phyloP scores from a whole-genome alignment of 2,113 vertebrate species.

The Vimba vimba region DNA sequence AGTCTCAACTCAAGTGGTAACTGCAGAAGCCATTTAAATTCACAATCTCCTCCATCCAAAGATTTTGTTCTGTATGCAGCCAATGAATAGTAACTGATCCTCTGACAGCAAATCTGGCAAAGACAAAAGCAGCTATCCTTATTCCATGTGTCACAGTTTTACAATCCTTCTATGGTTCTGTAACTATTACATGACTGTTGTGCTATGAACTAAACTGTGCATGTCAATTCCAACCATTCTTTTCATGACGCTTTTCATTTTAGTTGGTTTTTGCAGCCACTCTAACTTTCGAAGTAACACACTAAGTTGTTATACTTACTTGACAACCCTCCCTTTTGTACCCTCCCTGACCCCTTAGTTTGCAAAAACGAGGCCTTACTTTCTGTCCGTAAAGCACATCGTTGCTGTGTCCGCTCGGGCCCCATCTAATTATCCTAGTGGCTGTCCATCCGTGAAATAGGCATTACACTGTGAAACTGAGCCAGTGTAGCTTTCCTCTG shows the following conservation, averaged over 20 bases:
- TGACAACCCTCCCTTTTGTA: slow-evolving; percentile 8
- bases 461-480: slow-evolving; percentile 54
- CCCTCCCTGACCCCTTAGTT: background rate
- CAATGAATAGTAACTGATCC: slow-evolving; percentile 42
- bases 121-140: slow-evolving; percentile 6
- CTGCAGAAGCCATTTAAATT: slow-evolving; percentile 32
- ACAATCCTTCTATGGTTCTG: background rate
- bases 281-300: background rate
- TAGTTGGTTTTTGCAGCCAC: background rate
- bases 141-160: slow-evolving; percentile 46
- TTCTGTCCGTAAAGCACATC: slow-evolving; percentile 28
- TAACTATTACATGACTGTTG: no score
- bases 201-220: no score
- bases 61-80: slow-evolving; percentile 33
- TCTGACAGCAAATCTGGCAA: slow-evolving; percentile 27
- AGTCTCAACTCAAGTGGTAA: background rate
- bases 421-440: slow-evolving; percentile 52
- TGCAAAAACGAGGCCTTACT: slow-evolving; percentile 7
- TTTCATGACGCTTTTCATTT: background rate
- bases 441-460: slow-evolving; percentile 53
- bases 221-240: no score
- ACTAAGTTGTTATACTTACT: background rate
- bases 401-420: slow-evolving; percentile 15
- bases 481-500: slow-evolving; percentile 40
- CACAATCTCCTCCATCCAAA: slow-evolving; percentile 40